These are phyloP conservation scores for Campopleginae sp. DNA, from an alignment of 2,888 invertebrate genomes.

Conservation along the genomic window DNA sequence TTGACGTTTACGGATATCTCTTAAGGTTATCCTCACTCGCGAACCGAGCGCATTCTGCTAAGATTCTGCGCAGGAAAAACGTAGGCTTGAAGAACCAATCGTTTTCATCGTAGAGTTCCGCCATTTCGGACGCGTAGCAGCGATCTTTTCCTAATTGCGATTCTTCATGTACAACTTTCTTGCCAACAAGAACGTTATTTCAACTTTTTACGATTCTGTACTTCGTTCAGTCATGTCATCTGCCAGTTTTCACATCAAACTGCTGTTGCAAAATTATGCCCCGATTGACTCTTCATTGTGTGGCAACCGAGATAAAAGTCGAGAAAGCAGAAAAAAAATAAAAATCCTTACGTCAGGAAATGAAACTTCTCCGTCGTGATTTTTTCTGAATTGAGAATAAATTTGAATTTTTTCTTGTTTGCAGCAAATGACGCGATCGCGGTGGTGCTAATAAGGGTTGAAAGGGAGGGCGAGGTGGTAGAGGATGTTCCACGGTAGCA, in stretches of 20 bases:
- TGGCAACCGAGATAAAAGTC: no score
- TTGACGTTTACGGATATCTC: constrained; percentile 17
- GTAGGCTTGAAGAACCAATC: not conserved
- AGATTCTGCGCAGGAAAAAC: constrained; percentile 15
- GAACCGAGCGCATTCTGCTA: constrained; percentile 3
- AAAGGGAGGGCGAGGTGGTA: constrained; percentile 57
- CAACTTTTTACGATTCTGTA: no score
- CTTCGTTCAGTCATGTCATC: no score
- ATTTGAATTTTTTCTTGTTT: constrained; percentile 35
- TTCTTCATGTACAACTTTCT: not conserved
- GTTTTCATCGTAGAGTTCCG: not conserved
- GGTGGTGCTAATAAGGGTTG: constrained; percentile 61
- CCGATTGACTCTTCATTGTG: no score
- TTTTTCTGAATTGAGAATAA: not conserved
- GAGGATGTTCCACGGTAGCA: constrained; percentile 84
- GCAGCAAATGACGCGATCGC: constrained; percentile 76
- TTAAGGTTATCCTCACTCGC: constrained; percentile 6
- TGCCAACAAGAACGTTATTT: no score
- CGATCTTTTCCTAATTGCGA: not conserved
- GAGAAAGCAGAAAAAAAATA: no score
- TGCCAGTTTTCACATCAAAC: no score
- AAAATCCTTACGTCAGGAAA: no score
- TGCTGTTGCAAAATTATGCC: no score
- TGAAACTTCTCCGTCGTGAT: no score
- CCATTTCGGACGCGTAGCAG: not conserved